Evolutionary conservation across 2,113 vertebrate species (phyloP), one percentile per base, ranked within the genome.

Genomic region (Macrotus californicus): DNA sequence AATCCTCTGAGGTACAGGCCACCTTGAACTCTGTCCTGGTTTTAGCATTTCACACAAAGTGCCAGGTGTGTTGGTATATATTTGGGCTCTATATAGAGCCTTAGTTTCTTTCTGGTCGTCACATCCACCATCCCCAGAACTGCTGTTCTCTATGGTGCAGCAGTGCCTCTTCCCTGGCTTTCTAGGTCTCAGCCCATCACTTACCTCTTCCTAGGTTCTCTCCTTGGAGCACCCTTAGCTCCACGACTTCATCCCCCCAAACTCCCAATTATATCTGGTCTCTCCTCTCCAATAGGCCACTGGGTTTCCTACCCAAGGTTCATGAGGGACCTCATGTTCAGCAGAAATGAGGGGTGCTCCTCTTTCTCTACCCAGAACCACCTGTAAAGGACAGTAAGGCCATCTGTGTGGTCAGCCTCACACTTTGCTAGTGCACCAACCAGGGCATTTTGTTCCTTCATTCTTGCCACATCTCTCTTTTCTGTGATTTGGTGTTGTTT

Each of bases 171-270:
- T 52, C 75, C 31, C 39, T 10, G 46, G 39, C 24, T 31, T 46
- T 36, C 56, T 0, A 1, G 56, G 12, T 7, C 66, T n/a, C 29
- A 15, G 26, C 69, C 2, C 1, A 1, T 0, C 12, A 0, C 15
- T 72, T 4, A 48, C 22, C 13, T 46, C 56, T 84, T 56, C 31
- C n/a, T 54, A 7, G 3, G 9, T 59, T 29, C 36, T 43, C 26
- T 66, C 22, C 10, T 10, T 19, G 5, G 8, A 48, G 31, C 11
- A n/a, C 13, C 12, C 36, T 64, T n/a, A n/a, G n/a, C 48, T 10
- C 0, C 13, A 43, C 1, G 1, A 2, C 52, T 82, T 54, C 29
- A 1, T 29, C 46, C 34, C 34, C 10, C 69, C 18, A 34, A 29
- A 56, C 50, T 31, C 14, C 7, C 19, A 67, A 31, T 31, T 12